Evolutionary conservation across 2,888 invertebrate species (phyloP), one percentile per base, ranked within the genome.

Genomic region (Meandrusa payeni): DNA sequence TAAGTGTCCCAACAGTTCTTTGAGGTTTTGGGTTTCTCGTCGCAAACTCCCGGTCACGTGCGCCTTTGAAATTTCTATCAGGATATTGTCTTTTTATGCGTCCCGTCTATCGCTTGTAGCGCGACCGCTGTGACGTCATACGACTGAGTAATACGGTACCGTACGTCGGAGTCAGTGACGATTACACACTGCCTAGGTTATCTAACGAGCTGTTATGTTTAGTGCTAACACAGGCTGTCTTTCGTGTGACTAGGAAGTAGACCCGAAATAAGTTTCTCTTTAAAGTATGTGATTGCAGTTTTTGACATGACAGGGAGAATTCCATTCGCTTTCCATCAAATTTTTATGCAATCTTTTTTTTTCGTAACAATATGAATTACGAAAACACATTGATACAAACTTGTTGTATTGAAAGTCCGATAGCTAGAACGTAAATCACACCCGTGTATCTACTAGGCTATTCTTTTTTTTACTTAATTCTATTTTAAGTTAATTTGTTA

Each of bases 81-180:
- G 44, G 44, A 44, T 38, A 38, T 33, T 32, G 44, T 33, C 44
- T 38, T 38, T 44, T 38, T 33, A 38, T 44, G 20, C 22, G 27
- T 26, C 17, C 36, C 31, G 32, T 19, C 22, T 4, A 7, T 15
- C 20, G 20, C 24, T 29, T 36, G 31, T 26, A 37, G 12, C 31
- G 7, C 36, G 11, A 15, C n/a, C n/a, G 26, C 24, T 31, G 37
- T 42, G 42, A 42, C 42, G 26, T 42, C 42, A 42, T 29, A 31
- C 7, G 13, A 31, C 29, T 42, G 37, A 42, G 36, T 42, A 42
- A 42, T 37, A 33, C 36, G 10, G 9, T 31, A 37, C 24, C 11
- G 11, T 19, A 17, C 19, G 9, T 10, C n/a, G 15, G 10, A 19
- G 26, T 17, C 15, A 11, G 5, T n/a, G 4, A 9, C 9, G 10